Conservation (phyloP, 2,797 vertebrate genomes). For the Furcifer pardalis region DNA sequence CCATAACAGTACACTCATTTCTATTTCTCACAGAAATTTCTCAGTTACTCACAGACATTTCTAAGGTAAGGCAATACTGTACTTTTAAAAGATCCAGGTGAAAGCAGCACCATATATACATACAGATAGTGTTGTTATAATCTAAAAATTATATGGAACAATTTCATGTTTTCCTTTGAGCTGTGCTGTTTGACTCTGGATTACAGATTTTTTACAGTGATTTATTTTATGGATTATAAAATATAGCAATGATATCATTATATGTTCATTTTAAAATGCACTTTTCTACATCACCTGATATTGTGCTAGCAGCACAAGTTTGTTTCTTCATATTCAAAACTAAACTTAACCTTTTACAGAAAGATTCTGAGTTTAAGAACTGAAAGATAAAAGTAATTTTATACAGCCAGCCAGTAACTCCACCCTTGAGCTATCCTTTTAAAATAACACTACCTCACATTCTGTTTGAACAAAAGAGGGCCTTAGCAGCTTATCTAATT, state of each 20-base stretch:
- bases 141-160: not conserved
- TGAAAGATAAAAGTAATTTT: not conserved
- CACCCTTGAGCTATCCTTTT: not conserved
- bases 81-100: not conserved
- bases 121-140: not conserved
- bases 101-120: not conserved
- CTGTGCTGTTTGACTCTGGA: not conserved
- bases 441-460: not conserved
- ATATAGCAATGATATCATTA: not conserved
- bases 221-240: not conserved
- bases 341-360: not conserved
- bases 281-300: not conserved
- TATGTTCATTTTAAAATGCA: not conserved
- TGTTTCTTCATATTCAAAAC: not conserved
- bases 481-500: constrained; percentile 2
- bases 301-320: not conserved
- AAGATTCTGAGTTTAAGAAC: not conserved
- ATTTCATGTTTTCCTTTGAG: not conserved
- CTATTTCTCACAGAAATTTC: not conserved
- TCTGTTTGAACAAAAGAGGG: not conserved
- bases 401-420: not conserved
- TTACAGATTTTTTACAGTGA: not conserved
- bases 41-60: too few species aligned
- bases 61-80: too few species aligned
- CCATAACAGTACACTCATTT: not conserved